Evolutionary conservation across 2,797 vertebrate species (phyloP).

Genomic region (Vespertilio murinus): DNA sequence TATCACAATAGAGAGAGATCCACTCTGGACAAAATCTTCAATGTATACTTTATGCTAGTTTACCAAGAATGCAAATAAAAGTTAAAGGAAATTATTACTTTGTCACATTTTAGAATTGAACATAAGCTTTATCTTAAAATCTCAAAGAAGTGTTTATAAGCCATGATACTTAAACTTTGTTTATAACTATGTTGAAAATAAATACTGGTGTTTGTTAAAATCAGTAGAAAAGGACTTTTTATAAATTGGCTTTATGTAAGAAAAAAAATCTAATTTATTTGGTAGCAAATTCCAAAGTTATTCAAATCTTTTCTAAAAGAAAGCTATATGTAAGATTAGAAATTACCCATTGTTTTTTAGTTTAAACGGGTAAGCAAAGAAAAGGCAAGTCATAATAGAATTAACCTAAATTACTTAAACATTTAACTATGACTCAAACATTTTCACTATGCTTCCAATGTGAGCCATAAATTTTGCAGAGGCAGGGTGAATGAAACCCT

Average conservation of each 20-base stretch:
- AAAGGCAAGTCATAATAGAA: conserved; percentile 40
- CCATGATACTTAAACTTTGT: not conserved
- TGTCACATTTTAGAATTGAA: conserved; percentile 32
- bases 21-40: conserved; percentile 25
- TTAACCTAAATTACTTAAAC: conserved; percentile 54
- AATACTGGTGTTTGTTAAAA: conserved; percentile 24
- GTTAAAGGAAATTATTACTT: conserved; percentile 3
- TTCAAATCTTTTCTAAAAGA: conserved; percentile 13
- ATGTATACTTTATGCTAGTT: not conserved
- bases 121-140: not conserved
- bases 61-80: not conserved
- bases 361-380: conserved; percentile 42
- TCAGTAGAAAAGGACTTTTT: not conserved
- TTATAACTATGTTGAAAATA: conserved; percentile 18
- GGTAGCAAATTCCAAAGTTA: not conserved
- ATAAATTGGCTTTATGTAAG: not conserved
- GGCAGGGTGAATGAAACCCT: conserved; percentile 25
- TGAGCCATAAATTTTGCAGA: conserved; percentile 21
- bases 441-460: conserved; percentile 27
- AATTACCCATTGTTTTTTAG: not conserved
- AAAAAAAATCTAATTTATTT: not conserved
- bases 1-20: not conserved
- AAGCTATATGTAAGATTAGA: not conserved
- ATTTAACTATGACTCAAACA: conserved; percentile 45
- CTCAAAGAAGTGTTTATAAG: not conserved